Evolutionary conservation across 2,797 vertebrate genomes (phyloP), one percentile per base, ranked within the genome.

Genomic region (Orestias chungarensis): DNA sequence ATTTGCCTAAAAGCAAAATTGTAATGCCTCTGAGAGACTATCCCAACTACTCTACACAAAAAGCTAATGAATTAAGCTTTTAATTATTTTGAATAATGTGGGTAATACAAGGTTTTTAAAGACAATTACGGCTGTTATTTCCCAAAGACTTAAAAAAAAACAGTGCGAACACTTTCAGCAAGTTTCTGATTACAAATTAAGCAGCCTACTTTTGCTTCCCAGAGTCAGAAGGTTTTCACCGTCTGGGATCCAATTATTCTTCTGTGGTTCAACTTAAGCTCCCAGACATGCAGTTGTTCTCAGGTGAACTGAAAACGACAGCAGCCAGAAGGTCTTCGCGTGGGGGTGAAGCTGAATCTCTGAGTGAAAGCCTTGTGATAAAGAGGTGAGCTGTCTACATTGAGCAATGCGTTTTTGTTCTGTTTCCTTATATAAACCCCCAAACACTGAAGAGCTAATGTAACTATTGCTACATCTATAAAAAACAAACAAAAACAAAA

Each of bases 271-370:
- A 65, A 73, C 44, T 20, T n/a, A 12, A 49, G 31, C 35, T 73
- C 46, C 20, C 67, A 59, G 43, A 69, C 35, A 66, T 54, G 52
- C 42, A 23, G 65, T 35, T 35, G 46, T 66, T 35, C 42, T 69
- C 66, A 75, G 35, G 52, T 80, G 47, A 80, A 66, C 33, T 44
- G 75, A 20, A 76, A 76, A 79, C 38, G 50, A 54, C 27, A 43
- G 8, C 18, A 38, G 35, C 50, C 50, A 31, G 11, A 6, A 44
- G 25, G 59, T 29, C 9, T 40, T 47, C 59, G 55, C 3, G 4
- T 8, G 57, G 62, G 57, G 49, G 65, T 20, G 3, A 76, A 66
- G n/a, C 42, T 55, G 46, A 54, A n/a, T 52, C 35, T 20, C 1
- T 66, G 52, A 57, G 54, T 20, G 38, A 59, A 73, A 38, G 38